These are phyloP conservation scores for Alouatta palliata DNA, from an alignment of 2,113 vertebrate genomes.

Conservation along the genomic window DNA sequence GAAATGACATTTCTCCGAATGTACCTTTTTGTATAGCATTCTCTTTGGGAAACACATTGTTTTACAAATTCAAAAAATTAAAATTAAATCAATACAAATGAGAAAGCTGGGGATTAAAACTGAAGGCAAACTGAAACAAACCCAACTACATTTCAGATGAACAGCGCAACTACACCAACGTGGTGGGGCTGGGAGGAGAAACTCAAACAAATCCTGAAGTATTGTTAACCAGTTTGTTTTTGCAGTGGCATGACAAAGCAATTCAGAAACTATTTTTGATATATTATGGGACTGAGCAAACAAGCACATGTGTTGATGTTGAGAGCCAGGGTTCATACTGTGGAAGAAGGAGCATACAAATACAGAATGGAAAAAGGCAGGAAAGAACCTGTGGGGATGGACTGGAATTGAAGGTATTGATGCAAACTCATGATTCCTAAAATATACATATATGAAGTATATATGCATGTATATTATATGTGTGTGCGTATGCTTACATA, in stretches of 20 bases:
- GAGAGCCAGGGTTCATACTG: neutral
- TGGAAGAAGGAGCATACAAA: neutral
- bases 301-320: neutral
- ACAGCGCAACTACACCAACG: neutral
- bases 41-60: neutral
- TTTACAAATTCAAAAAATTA: neutral
- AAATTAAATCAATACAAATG: conserved; percentile 1
- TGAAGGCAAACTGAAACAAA: conserved; percentile 32
- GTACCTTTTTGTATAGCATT: neutral
- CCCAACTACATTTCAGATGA: neutral
- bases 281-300: conserved; percentile 1
- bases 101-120: neutral
- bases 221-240: neutral
- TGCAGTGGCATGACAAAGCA: neutral
- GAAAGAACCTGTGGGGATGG: neutral
- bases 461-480: neutral
- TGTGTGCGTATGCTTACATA: neutral
- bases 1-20: neutral
- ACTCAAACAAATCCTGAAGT: neutral
- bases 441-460: neutral
- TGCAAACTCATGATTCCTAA: conserved; percentile 5
- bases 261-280: conserved; percentile 29
- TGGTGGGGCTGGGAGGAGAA: neutral
- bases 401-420: neutral
- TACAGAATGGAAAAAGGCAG: neutral